Percentiles rank a stretch among this genome's conserved stretches.
Conservation (phyloP, 2,888 invertebrate genomes). For the Lasioglossum morio region DNA sequence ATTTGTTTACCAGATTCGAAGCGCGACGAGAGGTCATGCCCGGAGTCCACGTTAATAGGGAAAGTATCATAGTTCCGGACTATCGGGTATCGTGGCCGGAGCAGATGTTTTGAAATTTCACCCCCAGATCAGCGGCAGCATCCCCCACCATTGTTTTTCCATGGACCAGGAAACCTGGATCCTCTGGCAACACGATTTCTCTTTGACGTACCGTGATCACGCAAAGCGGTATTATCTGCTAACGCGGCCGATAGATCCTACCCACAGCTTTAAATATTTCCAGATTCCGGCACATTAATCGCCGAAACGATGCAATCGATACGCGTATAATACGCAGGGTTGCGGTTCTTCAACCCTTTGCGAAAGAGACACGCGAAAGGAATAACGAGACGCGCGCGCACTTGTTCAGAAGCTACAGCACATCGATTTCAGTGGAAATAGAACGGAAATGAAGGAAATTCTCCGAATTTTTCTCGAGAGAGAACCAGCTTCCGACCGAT, state of each 20-base stretch:
- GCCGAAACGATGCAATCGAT: neutral
- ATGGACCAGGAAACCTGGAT: neutral
- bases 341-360: neutral
- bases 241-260: conserved; percentile 16
- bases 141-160: neutral
- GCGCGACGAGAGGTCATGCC: neutral
- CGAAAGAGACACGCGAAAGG: neutral
- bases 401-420: neutral
- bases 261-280: conserved; percentile 17
- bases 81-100: conserved; percentile 13
- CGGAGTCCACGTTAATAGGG: conserved; percentile 21
- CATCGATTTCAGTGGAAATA: neutral
- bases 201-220: neutral
- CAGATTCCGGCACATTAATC: neutral
- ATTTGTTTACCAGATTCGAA: conserved; percentile 53
- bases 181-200: neutral
- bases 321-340: neutral
- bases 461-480: neutral
- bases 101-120: conserved; percentile 8
- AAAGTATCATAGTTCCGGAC: conserved; percentile 14
- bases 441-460: neutral
- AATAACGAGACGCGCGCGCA: neutral
- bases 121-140: neutral
- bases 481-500: neutral
- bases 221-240: neutral